Percentiles rank a stretch among this genome's conserved stretches.
phyloP scores from a whole-genome alignment of 2,888 invertebrate genomes.

The Melangyna quadrimaculata region DNA sequence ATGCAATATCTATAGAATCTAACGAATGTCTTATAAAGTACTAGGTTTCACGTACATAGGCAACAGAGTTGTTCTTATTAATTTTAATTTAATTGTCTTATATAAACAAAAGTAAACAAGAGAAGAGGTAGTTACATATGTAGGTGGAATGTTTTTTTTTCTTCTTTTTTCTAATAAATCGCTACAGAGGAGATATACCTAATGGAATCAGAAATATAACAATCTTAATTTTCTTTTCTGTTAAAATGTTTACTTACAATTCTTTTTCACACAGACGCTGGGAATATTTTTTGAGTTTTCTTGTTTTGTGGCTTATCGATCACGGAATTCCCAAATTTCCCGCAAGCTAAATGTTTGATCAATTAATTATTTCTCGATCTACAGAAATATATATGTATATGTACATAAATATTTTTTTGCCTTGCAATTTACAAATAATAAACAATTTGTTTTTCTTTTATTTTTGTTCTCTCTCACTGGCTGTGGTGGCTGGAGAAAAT shows the following conservation, averaged over 20 bases:
- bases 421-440: conserved; percentile 41
- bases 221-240: not conserved
- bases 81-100: conserved; percentile 61
- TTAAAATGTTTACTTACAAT: conserved; percentile 59
- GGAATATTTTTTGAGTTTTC: not conserved
- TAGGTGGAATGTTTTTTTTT: not conserved
- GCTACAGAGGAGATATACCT: not conserved
- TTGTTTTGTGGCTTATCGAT: conserved; percentile 50
- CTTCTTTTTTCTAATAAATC: not conserved
- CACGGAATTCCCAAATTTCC: not conserved
- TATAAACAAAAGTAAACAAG: conserved; percentile 65
- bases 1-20: conserved; percentile 4
- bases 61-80: conserved; percentile 52
- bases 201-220: conserved; percentile 1
- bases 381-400: conserved; percentile 14
- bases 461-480: not conserved
- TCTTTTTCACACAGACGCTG: conserved; percentile 20
- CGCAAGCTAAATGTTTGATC: not conserved
- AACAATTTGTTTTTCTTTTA: conserved; percentile 33
- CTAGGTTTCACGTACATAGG: not conserved
- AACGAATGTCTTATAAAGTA: not conserved
- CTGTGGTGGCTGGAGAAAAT: not conserved
- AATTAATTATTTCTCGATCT: conserved; percentile 4
- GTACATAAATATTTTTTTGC: no score
- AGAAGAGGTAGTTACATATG: conserved; percentile 7